phyloP scores from a whole-genome alignment of 2,797 vertebrate species.

The Smutsia temminckii region DNA sequence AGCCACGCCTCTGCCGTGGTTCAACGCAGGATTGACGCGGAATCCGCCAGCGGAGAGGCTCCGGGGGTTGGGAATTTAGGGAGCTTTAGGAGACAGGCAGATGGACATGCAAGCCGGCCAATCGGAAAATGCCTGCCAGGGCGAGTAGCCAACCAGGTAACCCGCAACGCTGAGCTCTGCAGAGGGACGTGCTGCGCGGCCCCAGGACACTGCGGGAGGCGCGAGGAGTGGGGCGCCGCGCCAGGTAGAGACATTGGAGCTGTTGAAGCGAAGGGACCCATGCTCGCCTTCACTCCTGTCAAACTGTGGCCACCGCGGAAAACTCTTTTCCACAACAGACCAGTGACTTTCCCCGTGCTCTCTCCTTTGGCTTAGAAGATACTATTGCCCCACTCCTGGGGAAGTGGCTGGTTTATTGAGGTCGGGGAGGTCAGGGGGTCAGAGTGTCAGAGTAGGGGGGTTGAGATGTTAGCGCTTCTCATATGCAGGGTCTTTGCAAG shows the following conservation, averaged over 20 bases:
- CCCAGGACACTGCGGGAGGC: background rate
- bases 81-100: slow-evolving; percentile 5
- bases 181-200: slow-evolving; percentile 13
- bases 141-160: slow-evolving; percentile 53
- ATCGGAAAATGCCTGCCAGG: slow-evolving; percentile 32
- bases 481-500: slow-evolving; percentile 74
- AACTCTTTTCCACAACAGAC: slow-evolving; percentile 22
- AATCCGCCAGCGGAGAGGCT: background rate
- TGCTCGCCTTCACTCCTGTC: background rate
- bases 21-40: background rate
- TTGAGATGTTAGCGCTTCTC: slow-evolving; percentile 18
- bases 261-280: background rate
- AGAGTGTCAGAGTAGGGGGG: slow-evolving; percentile 20
- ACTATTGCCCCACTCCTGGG: background rate
- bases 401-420: slow-evolving; percentile 66
- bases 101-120: background rate
- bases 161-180: slow-evolving; percentile 4
- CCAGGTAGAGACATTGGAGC: background rate
- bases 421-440: background rate
- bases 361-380: slow-evolving; percentile 39
- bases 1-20: background rate
- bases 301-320: background rate
- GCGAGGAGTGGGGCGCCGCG: too few species aligned
- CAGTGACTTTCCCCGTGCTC: background rate
- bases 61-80: background rate